Conservation (phyloP, 2,797 vertebrate genomes). For the Denticeps clupeoides region DNA sequence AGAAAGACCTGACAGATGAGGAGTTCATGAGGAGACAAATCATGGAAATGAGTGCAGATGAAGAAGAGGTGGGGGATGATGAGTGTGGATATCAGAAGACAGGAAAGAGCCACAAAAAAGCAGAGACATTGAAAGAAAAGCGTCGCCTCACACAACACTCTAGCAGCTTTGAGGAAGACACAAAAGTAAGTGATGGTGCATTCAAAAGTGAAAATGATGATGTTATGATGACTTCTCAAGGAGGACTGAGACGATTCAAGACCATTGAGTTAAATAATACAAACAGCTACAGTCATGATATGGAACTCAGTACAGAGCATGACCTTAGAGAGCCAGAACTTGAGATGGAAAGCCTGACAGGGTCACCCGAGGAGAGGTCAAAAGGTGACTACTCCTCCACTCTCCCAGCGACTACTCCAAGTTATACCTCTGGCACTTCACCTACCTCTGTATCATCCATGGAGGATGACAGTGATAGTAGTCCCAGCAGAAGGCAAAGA, state of each 20-base stretch:
- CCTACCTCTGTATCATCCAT: slow-evolving; percentile 96
- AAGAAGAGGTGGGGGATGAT: slow-evolving; percentile 78
- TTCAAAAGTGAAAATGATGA: slow-evolving; percentile 65
- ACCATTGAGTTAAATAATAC: slow-evolving; percentile 98
- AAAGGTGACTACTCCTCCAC: slow-evolving; percentile 96
- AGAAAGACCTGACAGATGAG: slow-evolving; percentile 76
- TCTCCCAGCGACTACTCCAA: slow-evolving; percentile 89
- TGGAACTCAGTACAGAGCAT: slow-evolving; percentile 76
- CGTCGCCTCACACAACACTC: slow-evolving; percentile 75
- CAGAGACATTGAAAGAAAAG: slow-evolving; percentile 76
- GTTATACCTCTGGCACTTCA: slow-evolving; percentile 94
- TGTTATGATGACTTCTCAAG: slow-evolving; percentile 70
- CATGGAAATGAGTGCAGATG: slow-evolving; percentile 97
- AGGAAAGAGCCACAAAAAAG: slow-evolving; percentile 71
- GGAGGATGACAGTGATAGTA: slow-evolving; percentile 98
- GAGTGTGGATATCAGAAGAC: slow-evolving; percentile 52
- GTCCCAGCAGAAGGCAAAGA: slow-evolving; percentile 89
- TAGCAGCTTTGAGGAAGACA: slow-evolving; percentile 77
- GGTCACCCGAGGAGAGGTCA: slow-evolving; percentile 91
- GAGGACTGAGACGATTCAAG: slow-evolving; percentile 90
- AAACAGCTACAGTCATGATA: slow-evolving; percentile 76
- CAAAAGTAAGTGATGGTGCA: slow-evolving; percentile 58
- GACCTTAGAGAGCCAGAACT: slow-evolving; percentile 87
- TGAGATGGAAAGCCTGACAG: slow-evolving; percentile 98
- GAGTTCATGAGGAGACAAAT: slow-evolving; percentile 97